Percentiles rank a stretch among this genome's conserved stretches.
Conservation (phyloP, 1,140 invertebrate species). For the Proales similis region DNA sequence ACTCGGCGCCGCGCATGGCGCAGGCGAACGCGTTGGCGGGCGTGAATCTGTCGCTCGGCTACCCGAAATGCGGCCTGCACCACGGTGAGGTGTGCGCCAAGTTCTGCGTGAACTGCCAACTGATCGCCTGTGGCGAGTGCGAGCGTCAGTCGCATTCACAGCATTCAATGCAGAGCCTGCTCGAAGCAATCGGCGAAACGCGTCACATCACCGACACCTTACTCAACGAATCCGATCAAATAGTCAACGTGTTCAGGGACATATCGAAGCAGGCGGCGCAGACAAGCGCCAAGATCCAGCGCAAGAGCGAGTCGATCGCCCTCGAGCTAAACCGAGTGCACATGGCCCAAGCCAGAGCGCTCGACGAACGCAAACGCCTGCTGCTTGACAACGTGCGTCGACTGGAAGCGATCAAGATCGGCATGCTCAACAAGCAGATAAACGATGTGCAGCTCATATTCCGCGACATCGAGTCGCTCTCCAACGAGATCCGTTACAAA, state of each 20-base stretch:
- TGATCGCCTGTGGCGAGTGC: slow-evolving; percentile 18
- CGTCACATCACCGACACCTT: slow-evolving; percentile 13
- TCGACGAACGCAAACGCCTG: slow-evolving; percentile 12
- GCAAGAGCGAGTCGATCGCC: slow-evolving; percentile 1
- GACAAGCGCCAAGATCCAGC: slow-evolving; percentile 5
- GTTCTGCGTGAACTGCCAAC: slow-evolving; percentile 19
- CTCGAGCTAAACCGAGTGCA: slow-evolving; percentile 18
- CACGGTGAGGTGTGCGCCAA: slow-evolving; percentile 9
- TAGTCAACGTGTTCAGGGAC: slow-evolving; percentile 29
- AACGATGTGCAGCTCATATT: slow-evolving; percentile 20
- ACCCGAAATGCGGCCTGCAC: slow-evolving; percentile 14
- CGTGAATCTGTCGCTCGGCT: slow-evolving; percentile 13
- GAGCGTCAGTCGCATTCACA: background rate
- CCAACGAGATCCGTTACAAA: slow-evolving; percentile 16
- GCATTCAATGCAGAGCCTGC: slow-evolving; percentile 15
- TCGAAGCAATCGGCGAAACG: slow-evolving; percentile 25
- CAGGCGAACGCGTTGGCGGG: background rate
- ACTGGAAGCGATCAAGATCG: slow-evolving; percentile 29
- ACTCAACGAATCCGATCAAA: slow-evolving; percentile 30
- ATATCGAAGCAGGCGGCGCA: slow-evolving; percentile 13
- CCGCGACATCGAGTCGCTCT: slow-evolving; percentile 2
- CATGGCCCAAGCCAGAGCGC: slow-evolving; percentile 15
- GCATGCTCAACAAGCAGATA: slow-evolving; percentile 28
- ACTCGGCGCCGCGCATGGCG: background rate
- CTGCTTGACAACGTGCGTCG: slow-evolving; percentile 25